These are phyloP conservation scores for Hapalemur alaotrensis DNA, from an alignment of 2,797 vertebrate species.

Conservation along the genomic window DNA sequence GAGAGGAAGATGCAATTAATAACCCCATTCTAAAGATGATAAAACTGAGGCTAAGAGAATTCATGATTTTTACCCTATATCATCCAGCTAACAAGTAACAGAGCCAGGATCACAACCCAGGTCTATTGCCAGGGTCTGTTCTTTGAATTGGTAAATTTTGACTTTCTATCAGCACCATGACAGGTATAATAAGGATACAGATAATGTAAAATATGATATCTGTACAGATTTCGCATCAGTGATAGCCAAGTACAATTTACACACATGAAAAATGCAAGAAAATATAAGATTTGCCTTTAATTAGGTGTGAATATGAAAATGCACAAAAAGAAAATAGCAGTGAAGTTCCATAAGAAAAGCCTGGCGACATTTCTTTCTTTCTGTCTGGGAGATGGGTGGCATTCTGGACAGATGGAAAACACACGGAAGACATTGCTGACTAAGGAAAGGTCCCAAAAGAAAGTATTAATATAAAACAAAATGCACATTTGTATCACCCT, in stretches of 20 bases:
- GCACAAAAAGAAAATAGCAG: background rate
- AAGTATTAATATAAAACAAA: background rate
- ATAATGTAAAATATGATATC: background rate
- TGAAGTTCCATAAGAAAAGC: background rate
- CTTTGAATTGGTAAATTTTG: background rate
- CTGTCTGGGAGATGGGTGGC: background rate
- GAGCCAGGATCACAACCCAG: background rate
- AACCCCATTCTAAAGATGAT: background rate
- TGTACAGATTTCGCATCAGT: background rate
- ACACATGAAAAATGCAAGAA: background rate
- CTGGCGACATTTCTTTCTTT: background rate
- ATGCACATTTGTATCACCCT: background rate
- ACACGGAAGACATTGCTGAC: background rate
- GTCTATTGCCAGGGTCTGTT: background rate
- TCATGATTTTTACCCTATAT: background rate
- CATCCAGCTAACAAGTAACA: background rate
- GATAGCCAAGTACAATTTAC: background rate
- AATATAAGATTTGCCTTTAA: background rate
- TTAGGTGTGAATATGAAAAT: fast-evolving
- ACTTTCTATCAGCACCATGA: background rate
- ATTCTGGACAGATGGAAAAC: background rate
- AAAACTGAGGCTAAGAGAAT: background rate
- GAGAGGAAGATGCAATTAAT: background rate
- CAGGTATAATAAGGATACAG: fast-evolving
- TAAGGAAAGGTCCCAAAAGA: background rate